Evolutionary conservation across 2,888 invertebrate genomes (phyloP).

Genomic region (Opisthograptis luteolata): DNA sequence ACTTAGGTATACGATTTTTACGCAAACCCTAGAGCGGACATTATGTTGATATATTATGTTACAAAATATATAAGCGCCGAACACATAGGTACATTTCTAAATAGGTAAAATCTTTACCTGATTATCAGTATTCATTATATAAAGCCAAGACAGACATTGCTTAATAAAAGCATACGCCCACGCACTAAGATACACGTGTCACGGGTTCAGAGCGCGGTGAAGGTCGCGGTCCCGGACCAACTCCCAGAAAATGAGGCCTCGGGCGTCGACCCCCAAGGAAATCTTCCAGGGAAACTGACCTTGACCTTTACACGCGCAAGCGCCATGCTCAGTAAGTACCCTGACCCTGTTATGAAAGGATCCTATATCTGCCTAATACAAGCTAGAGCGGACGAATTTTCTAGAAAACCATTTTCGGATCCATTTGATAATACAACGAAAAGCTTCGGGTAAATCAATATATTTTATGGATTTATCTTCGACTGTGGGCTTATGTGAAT

Average conservation of each 20-base stretch:
- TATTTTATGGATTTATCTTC: slow-evolving; percentile 8
- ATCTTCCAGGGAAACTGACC: slow-evolving; percentile 81
- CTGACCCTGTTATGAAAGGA: slow-evolving; percentile 77
- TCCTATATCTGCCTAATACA: slow-evolving; percentile 52
- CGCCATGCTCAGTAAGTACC: slow-evolving; percentile 78
- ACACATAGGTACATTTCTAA: too few relatives aligned
- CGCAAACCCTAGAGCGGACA: too few relatives aligned
- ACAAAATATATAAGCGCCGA: too few relatives aligned
- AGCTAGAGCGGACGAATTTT: slow-evolving; percentile 20
- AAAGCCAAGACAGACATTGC: slow-evolving; percentile 29
- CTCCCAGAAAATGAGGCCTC: slow-evolving; percentile 72
- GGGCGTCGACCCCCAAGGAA: slow-evolving; percentile 76
- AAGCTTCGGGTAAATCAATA: slow-evolving; percentile 12
- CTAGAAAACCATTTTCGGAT: slow-evolving; percentile 23
- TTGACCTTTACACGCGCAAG: slow-evolving; percentile 82
- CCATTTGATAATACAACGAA: slow-evolving; percentile 11
- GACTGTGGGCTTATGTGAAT: slow-evolving; percentile 3
- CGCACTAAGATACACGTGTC: slow-evolving; percentile 78
- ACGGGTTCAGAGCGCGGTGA: slow-evolving; percentile 69
- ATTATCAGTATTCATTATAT: neutral
- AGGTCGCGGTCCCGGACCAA: slow-evolving; percentile 72
- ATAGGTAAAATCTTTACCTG: neutral
- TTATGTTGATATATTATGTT: too few relatives aligned
- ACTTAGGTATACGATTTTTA: too few relatives aligned
- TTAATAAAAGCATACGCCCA: slow-evolving; percentile 38